phyloP scores from a whole-genome alignment of 2,113 vertebrate species.

The Sakesphorus luctuosus region DNA sequence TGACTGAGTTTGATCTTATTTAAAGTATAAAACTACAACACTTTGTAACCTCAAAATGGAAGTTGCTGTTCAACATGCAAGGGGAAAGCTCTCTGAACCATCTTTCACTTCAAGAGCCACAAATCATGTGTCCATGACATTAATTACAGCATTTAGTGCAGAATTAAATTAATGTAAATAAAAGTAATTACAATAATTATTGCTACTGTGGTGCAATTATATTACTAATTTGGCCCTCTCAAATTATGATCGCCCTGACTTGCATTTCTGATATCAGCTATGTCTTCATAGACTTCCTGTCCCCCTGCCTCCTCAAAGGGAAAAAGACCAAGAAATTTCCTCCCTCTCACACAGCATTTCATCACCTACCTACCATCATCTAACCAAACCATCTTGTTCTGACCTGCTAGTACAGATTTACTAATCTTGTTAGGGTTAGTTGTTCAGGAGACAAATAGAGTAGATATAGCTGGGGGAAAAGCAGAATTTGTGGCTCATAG shows the following conservation, averaged over 20 bases:
- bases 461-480: background rate
- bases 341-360: background rate
- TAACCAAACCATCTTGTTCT: background rate
- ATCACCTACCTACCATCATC: background rate
- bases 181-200: conserved; percentile 59
- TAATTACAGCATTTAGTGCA: conserved; percentile 42
- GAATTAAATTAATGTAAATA: conserved; percentile 53
- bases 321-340: background rate
- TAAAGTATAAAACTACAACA: background rate
- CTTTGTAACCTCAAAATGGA: background rate
- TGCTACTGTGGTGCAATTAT: conserved; percentile 18
- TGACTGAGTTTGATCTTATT: background rate
- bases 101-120: background rate
- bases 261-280: background rate
- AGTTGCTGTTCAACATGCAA: background rate
- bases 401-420: background rate
- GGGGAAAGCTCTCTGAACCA: background rate
- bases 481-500: background rate
- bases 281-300: background rate
- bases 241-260: background rate
- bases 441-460: background rate
- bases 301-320: background rate
- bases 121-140: conserved; percentile 16
- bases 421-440: background rate
- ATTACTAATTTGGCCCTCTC: conserved; percentile 26